phyloP scores from a whole-genome alignment of 2,797 vertebrate genomes.

The Hylomyscus alleni region DNA sequence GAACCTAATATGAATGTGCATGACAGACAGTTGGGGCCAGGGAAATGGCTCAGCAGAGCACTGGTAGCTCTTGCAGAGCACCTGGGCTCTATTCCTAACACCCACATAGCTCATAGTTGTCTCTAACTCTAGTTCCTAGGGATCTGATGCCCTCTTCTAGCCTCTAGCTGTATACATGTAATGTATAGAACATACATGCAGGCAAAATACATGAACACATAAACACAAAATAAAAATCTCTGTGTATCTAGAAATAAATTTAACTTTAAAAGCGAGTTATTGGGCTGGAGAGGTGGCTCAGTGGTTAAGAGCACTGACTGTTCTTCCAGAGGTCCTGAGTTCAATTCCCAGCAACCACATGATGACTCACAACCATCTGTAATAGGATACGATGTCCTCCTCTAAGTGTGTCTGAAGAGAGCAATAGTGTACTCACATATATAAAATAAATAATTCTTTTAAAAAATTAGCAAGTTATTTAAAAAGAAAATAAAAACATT shows the following conservation, averaged over 20 bases:
- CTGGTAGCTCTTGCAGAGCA: neutral
- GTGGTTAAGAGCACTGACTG: neutral
- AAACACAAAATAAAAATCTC: neutral
- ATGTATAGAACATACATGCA: too few relatives aligned
- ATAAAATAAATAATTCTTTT: neutral
- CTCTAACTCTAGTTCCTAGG: neutral
- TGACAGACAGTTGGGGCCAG: neutral
- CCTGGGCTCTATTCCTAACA: neutral
- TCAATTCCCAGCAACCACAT: neutral
- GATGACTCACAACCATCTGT: neutral
- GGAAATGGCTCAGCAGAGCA: neutral
- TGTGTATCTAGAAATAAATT: conserved; percentile 15
- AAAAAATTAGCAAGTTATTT: neutral
- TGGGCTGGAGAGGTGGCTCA: neutral
- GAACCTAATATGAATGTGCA: neutral
- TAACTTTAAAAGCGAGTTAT: conserved; percentile 18
- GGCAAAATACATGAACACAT: neutral
- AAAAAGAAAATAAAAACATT: neutral
- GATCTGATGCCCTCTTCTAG: neutral
- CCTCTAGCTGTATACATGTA: neutral
- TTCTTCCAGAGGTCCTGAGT: neutral
- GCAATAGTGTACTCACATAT: neutral
- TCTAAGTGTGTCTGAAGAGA: neutral
- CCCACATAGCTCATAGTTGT: too few relatives aligned
- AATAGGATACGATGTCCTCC: neutral